Conservation (phyloP, 2,113 vertebrate species). For the Gobiocypris rarus region DNA sequence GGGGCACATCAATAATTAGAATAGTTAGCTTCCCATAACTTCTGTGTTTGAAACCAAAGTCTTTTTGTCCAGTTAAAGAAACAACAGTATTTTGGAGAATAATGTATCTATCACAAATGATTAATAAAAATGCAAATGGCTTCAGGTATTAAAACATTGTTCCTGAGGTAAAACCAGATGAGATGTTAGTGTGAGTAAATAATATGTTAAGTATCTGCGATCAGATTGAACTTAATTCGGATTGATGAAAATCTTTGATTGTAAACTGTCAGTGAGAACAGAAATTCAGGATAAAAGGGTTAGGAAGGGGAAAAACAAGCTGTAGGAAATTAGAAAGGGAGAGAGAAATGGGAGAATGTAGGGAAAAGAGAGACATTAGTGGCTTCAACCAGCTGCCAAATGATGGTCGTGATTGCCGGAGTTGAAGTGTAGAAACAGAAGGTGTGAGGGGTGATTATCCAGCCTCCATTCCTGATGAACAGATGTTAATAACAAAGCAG, state of each 20-base stretch:
- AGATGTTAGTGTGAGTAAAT: neutral
- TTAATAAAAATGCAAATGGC: neutral
- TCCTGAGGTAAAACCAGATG: neutral
- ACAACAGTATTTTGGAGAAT: neutral
- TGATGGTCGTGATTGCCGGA: slow-evolving; percentile 89
- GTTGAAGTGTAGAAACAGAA: slow-evolving; percentile 88
- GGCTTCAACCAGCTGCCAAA: slow-evolving; percentile 89
- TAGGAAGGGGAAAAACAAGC: neutral
- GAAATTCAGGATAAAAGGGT: slow-evolving; percentile 1
- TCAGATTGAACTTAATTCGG: neutral
- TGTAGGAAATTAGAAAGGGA: slow-evolving; percentile 48
- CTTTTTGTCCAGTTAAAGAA: neutral
- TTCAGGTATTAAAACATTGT: neutral
- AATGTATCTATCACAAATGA: neutral
- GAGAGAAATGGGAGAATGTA: slow-evolving; percentile 68
- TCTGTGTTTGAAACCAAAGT: no score
- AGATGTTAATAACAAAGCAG: slow-evolving; percentile 89
- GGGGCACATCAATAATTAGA: no score
- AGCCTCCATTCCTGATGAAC: slow-evolving; percentile 82
- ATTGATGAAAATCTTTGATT: slow-evolving; percentile 2
- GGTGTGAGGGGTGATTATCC: slow-evolving; percentile 84
- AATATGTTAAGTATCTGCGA: neutral
- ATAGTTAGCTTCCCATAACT: no score
- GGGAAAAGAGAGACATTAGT: slow-evolving; percentile 80
- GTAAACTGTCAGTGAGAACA: slow-evolving; percentile 1